phyloP scores from a whole-genome alignment of 2,888 invertebrate genomes.

The Drosophila emarginata region DNA sequence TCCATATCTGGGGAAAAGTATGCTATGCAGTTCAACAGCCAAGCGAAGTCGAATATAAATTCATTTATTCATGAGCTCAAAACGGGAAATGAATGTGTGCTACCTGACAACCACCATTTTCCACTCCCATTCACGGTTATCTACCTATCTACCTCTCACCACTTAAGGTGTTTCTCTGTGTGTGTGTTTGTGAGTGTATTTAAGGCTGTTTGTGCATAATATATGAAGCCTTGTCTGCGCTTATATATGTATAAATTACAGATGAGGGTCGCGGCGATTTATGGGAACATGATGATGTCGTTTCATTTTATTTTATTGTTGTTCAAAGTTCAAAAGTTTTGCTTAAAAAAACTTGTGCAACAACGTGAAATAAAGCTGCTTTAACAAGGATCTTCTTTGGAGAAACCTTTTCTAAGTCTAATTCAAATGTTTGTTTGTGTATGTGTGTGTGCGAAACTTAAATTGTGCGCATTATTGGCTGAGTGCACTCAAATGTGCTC shows the following conservation, averaged over 20 bases:
- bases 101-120: conserved; percentile 31
- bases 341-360: too few relatives aligned
- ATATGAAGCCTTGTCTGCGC: conserved; percentile 47
- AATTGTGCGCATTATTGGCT: conserved; percentile 77
- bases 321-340: conserved; percentile 5
- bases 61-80: conserved; percentile 74
- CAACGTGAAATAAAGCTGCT: conserved; percentile 43
- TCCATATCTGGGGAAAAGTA: conserved; percentile 34
- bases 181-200: conserved; percentile 26
- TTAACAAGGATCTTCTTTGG: conserved; percentile 3
- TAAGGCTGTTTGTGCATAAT: conserved; percentile 45
- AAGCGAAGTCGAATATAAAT: conserved; percentile 72
- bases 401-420: conserved; percentile 19
- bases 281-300: conserved; percentile 39
- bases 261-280: conserved; percentile 35
- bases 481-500: conserved; percentile 65
- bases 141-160: not conserved
- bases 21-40: conserved; percentile 64
- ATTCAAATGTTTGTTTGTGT: conserved; percentile 35
- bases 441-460: conserved; percentile 55
- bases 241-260: conserved; percentile 19
- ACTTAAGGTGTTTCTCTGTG: conserved; percentile 14
- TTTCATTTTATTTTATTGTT: conserved; percentile 42
- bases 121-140: not conserved
- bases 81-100: conserved; percentile 68